Base-by-base conservation (phyloP, 2,797 vertebrate species). In the Mergus octosetaceus region DNA sequence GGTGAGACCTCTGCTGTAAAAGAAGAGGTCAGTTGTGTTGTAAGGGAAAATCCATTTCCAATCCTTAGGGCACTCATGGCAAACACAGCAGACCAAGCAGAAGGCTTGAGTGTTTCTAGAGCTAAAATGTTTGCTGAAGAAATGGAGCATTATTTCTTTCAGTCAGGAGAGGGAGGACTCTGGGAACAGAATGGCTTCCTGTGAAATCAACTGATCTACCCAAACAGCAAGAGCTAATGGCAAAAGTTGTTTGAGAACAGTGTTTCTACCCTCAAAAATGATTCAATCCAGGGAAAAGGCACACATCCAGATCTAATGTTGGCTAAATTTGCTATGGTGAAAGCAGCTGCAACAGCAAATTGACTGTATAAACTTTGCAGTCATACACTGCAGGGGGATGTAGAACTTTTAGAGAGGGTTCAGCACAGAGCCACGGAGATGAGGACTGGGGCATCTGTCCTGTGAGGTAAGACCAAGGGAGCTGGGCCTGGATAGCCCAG, bases 1-100 rank as follows among this genome's bases (percentile, higher is more conserved):
- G 77, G 66, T 28, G 61, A 91, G 93, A 92, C 85, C 65, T 85
- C 89, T 88, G 76, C 90, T 91, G 93, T 18, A 57, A 13, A 72
- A 92, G 64, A 54, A 80, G 9, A 64, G 24, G 30, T 27, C 58
- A 66, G 64, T 32, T 54, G 21, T 8, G 28, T 65, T 85, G 38
- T 0, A 12, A 57, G 20, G 36, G 30, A 60, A 92, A 87, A 82
- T 13, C 11, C 14, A 32, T 47, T 68, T 72, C 78, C 78, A 36
- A 58, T 51, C 18, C 68, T 22, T 36, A 49, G 21, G 30, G 25
- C 2, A 0, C 3, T 62, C 72, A 78, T 1, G 9, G 73, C 74
- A 81, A 56, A 58, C 32, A 16, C 2, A 2, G 14, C 41, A 78
- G 38, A 75, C 34, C 12, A 62, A 70, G 74, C 4, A 84, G 45